Conservation (phyloP, 2,888 invertebrate species). For the Polymixis lichenea region DNA sequence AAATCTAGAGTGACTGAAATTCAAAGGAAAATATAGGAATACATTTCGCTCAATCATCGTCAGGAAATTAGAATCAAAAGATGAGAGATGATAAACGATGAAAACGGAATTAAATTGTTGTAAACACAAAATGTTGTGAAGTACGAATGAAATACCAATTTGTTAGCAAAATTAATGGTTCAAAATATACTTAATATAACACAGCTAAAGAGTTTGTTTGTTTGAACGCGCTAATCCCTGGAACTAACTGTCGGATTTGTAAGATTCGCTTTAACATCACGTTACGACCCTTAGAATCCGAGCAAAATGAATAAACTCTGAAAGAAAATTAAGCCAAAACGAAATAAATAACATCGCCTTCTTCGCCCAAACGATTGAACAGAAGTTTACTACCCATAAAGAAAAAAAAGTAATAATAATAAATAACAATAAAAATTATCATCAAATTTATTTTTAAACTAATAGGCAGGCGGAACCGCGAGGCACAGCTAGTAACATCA, state of each 20-base stretch:
- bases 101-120: slow-evolving; percentile 8
- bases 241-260: neutral
- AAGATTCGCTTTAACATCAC: neutral
- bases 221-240: too few relatives aligned
- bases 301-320: neutral
- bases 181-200: neutral
- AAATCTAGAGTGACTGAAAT: slow-evolving; percentile 12
- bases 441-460: neutral
- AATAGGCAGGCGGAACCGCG: neutral
- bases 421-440: neutral
- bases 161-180: neutral
- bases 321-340: neutral
- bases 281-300: neutral
- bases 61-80: slow-evolving; percentile 43
- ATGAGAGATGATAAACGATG: slow-evolving; percentile 27
- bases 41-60: slow-evolving; percentile 31
- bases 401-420: too few relatives aligned
- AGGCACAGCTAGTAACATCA: neutral
- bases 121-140: slow-evolving; percentile 10
- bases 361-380: too few relatives aligned
- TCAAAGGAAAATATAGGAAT: slow-evolving; percentile 3
- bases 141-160: neutral
- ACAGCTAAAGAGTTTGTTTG: too few relatives aligned
- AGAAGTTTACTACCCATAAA: too few relatives aligned
- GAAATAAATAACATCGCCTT: neutral